Conservation (phyloP, 2,797 vertebrate genomes). For the Cossypha polioptera region DNA sequence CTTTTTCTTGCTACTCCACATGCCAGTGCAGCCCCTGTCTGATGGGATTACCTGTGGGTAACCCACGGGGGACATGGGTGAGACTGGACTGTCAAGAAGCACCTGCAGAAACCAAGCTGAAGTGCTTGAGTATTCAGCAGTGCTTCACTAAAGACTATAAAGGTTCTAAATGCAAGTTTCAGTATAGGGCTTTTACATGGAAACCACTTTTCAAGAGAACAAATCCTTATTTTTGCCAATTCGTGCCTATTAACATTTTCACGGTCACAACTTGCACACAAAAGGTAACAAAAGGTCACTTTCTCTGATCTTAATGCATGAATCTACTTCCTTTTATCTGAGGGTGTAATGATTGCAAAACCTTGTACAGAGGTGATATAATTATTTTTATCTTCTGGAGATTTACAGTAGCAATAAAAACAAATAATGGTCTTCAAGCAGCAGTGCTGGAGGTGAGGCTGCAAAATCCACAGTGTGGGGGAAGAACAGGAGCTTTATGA, state of each 20-base stretch:
- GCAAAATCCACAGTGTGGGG: not conserved
- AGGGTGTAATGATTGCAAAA: not conserved
- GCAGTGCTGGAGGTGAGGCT: not conserved
- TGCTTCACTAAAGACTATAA: not conserved
- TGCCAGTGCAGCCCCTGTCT: not conserved
- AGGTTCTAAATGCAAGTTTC: not conserved
- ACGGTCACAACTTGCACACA: not conserved
- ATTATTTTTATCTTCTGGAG: not conserved
- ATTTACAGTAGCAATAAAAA: not conserved
- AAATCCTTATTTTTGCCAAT: not conserved
- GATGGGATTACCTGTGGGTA: not conserved
- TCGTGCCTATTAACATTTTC: not conserved
- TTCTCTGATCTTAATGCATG: not conserved
- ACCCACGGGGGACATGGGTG: rapidly evolving
- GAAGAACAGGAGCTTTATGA: not conserved
- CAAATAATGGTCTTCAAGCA: not conserved
- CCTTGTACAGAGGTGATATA: not conserved
- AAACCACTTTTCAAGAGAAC: not conserved
- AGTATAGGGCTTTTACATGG: not conserved
- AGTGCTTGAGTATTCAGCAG: not conserved
- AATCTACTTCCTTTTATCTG: not conserved
- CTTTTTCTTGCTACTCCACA: not conserved
- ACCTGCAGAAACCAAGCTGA: not conserved
- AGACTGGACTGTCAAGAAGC: not conserved
- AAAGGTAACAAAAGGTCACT: not conserved